Base-by-base conservation (phyloP, 2,797 vertebrate genomes). In the Muscicapa comitata region DNA sequence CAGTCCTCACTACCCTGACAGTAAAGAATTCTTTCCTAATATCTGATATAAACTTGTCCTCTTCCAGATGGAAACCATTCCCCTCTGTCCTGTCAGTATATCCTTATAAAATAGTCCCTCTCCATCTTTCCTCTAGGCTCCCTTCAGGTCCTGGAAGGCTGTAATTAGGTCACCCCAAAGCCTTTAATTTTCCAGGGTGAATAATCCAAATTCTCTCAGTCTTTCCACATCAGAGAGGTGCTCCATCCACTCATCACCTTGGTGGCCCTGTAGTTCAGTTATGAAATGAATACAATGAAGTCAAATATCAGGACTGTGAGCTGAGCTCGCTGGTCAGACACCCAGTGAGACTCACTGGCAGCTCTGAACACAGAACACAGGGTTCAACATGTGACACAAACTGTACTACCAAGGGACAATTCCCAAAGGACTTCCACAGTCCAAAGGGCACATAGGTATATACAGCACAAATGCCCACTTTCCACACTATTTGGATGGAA, bases 361-460 rank as follows among this genome's bases (percentile, higher is more conserved):
- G 47, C 17, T 81, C 24, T 48, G 23, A 51, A 43, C 11, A 43
- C 12, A 55, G 47, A 81, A 61, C 25, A 37, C 53, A 47, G 8
- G 0, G 0, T 13, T 37, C 61, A 67, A 29, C 4, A 21, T 1
- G 1, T 18, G 19, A 37, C 75, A 67, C 3, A 20, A 10, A 15
- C 7, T 19, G 4, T 19, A 38, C 9, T 24, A 6, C 29, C 61
- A 50, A 11, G 5, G 12, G 15, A 68, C 77, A 84, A 66, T 6
- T 88, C 57, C 45, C 47, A n/a, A 43, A 78, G 38, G 7, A 57
- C 17, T 8, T 40, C 38, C 70, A 38, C 7, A 4, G 26, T 43
- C 15, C 43, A 51, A 50, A 35, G 47, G 17, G 17, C 24, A n/a
- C 18, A 21, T 0, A 68, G 20, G 37, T 10, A 5, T 10, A 12